Conservation (phyloP, 2,797 vertebrate genomes). For the Scolopax rusticola region DNA sequence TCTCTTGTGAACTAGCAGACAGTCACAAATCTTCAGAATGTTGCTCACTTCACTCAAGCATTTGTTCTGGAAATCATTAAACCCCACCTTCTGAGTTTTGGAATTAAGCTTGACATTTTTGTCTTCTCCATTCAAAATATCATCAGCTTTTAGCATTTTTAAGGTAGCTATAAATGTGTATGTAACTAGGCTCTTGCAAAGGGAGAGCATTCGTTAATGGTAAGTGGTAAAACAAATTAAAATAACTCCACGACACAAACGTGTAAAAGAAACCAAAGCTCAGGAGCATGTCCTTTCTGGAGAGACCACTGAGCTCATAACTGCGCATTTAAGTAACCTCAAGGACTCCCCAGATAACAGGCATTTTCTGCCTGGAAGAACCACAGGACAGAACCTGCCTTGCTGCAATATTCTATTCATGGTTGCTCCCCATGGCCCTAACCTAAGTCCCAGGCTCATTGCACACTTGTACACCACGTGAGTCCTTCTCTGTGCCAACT, state of each 20-base stretch:
- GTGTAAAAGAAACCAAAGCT: background rate
- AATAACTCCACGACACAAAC: background rate
- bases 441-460: background rate
- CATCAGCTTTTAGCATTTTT: background rate
- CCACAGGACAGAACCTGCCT: background rate
- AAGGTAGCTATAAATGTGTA: background rate
- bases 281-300: background rate
- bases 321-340: background rate
- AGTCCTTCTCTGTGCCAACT: background rate
- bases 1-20: background rate
- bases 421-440: background rate
- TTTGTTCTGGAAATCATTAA: background rate
- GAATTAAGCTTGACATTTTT: background rate
- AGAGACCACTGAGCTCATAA: background rate
- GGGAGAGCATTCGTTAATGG: background rate
- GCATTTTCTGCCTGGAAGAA: background rate
- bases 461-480: background rate
- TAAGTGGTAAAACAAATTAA: background rate
- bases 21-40: background rate
- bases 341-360: background rate
- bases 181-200: background rate
- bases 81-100: background rate
- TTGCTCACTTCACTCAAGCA: background rate
- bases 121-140: background rate
- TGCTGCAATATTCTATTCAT: background rate